These are phyloP conservation scores for Hippoglossus hippoglossus DNA, from an alignment of 2,797 vertebrate species.

Conservation along the genomic window DNA sequence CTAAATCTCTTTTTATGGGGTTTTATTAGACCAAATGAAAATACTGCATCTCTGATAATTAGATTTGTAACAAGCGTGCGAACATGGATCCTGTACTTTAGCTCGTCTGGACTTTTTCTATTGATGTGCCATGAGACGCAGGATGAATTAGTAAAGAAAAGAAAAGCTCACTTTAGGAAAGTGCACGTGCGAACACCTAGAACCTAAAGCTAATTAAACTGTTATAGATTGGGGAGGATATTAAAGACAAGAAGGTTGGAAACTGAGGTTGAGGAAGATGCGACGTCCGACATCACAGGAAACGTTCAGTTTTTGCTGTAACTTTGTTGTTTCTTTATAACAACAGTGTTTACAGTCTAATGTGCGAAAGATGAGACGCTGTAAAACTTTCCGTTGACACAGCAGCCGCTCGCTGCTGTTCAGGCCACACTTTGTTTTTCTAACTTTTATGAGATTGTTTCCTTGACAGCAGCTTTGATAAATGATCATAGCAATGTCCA, in stretches of 20 bases:
- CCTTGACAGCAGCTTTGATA: conserved; percentile 39
- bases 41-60: conserved; percentile 17
- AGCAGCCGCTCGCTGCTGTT: conserved; percentile 13
- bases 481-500: conserved; percentile 45
- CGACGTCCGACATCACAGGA: conserved; percentile 25
- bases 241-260: background rate
- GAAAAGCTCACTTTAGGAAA: background rate
- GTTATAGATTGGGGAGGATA: background rate
- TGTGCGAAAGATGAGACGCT: conserved; percentile 3
- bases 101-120: conserved; percentile 33
- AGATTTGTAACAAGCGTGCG: background rate
- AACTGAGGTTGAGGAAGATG: background rate
- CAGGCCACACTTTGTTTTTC: conserved; percentile 31
- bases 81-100: conserved; percentile 6
- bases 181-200: too few relatives aligned
- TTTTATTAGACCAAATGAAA: conserved; percentile 9
- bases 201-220: too few relatives aligned
- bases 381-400: conserved; percentile 27
- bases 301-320: conserved; percentile 10
- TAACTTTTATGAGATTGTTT: conserved; percentile 37
- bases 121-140: conserved; percentile 24
- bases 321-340: background rate
- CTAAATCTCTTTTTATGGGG: too few relatives aligned
- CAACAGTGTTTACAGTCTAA: conserved; percentile 8
- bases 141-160: conserved; percentile 16